A percentile compares a stretch with the other conserved stretches of the same genome.
Evolutionary conservation across 2,888 invertebrate species (phyloP).

Genomic region (Caenorhabditis imperialis): DNA sequence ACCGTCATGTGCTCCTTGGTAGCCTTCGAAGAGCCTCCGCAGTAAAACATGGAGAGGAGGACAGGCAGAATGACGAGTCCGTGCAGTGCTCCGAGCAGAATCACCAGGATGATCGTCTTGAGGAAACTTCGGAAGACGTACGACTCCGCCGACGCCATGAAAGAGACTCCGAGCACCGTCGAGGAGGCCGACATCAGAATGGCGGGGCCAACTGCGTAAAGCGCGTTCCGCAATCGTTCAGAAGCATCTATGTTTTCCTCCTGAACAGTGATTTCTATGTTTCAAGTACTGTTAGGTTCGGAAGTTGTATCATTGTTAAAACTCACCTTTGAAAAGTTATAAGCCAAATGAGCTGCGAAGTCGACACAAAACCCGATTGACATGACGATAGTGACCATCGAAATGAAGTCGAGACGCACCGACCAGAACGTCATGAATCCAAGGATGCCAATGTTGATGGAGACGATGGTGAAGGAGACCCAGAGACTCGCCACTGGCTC

Average conservation of each 20-base stretch:
- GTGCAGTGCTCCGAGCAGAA: slow-evolving; percentile 93
- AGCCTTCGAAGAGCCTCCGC: slow-evolving; percentile 52
- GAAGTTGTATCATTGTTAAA: too few relatives aligned
- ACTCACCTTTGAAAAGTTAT: slow-evolving; percentile 79
- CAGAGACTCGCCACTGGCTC: slow-evolving; percentile 91
- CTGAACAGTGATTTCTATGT: too few relatives aligned
- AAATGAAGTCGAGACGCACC: slow-evolving; percentile 87
- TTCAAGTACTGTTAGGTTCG: background rate
- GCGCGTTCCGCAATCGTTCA: slow-evolving; percentile 87
- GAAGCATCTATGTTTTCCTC: slow-evolving; percentile 77
- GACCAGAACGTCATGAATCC: slow-evolving; percentile 97
- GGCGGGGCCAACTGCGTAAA: slow-evolving; percentile 90
- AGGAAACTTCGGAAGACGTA: slow-evolving; percentile 81
- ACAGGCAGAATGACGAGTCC: slow-evolving; percentile 90
- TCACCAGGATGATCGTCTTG: slow-evolving; percentile 92
- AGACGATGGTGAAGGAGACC: slow-evolving; percentile 91
- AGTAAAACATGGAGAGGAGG: slow-evolving; percentile 78
- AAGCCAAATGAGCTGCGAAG: slow-evolving; percentile 94
- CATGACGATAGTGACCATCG: slow-evolving; percentile 97
- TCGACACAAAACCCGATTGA: slow-evolving; percentile 95
- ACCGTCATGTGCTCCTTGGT: slow-evolving; percentile 44
- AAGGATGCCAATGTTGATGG: slow-evolving; percentile 92
- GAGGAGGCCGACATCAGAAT: slow-evolving; percentile 92
- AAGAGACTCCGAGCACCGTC: slow-evolving; percentile 90
- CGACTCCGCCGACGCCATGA: slow-evolving; percentile 89